A percentile compares a stretch with the other conserved stretches of the same genome.
Conservation (phyloP, 2,113 vertebrate genomes). For the Xyrauchen texanus region DNA sequence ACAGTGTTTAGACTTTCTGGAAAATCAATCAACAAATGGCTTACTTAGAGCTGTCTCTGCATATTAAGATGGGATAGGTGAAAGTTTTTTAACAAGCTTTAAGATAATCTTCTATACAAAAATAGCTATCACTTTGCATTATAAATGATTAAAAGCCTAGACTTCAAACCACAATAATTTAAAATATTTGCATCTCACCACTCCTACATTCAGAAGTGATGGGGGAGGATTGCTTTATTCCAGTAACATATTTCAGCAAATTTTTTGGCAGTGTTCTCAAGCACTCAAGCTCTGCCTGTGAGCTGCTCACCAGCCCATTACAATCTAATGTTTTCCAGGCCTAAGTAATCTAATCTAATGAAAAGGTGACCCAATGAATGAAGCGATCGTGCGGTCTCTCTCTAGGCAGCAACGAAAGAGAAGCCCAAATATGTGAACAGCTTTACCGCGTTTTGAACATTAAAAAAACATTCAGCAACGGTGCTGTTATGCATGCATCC, state of each 20-base stretch:
- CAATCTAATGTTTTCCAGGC: conserved; percentile 26
- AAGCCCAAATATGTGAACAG: not conserved
- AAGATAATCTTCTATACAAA: not conserved
- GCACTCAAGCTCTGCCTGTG: conserved; percentile 20
- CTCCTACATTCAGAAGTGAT: not conserved
- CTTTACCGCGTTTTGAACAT: not conserved
- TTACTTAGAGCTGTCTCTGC: no score
- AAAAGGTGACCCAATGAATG: conserved; percentile 1
- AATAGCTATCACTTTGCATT: not conserved
- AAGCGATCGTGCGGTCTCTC: not conserved
- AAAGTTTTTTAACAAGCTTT: not conserved
- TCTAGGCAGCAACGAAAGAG: not conserved
- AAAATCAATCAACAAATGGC: no score
- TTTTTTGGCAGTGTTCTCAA: conserved; percentile 19
- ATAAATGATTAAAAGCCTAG: conserved; percentile 4
- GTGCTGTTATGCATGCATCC: no score
- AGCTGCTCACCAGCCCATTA: conserved; percentile 16
- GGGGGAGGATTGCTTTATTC: not conserved
- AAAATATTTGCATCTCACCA: conserved; percentile 10
- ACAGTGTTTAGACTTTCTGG: no score
- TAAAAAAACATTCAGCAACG: not conserved
- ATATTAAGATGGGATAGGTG: no score
- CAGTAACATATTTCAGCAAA: conserved; percentile 23
- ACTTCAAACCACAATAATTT: conserved; percentile 30
- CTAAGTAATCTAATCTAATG: conserved; percentile 18